Percentiles rank a stretch among this genome's conserved stretches.
Evolutionary conservation across 1,140 invertebrate genomes (phyloP).

Genomic region (Drosophila watanabei): DNA sequence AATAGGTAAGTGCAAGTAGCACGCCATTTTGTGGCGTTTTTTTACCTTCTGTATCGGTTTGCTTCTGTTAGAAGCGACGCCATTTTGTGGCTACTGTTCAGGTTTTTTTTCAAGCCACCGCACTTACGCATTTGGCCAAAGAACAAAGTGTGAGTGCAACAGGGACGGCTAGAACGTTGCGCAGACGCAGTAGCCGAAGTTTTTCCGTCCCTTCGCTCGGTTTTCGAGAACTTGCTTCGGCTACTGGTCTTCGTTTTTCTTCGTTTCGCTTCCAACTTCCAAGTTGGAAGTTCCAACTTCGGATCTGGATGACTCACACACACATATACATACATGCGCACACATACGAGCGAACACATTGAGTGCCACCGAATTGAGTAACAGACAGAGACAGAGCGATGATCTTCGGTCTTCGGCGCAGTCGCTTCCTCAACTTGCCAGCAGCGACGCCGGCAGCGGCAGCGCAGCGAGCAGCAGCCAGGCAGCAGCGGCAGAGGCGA

Average conservation of each 20-base stretch:
- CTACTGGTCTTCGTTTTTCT: slow-evolving; percentile 74
- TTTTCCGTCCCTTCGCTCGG: slow-evolving; percentile 25
- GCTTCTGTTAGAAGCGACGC: slow-evolving; percentile 56
- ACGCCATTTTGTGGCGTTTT: slow-evolving; percentile 64
- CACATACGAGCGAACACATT: slow-evolving; percentile 22
- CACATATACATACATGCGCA: slow-evolving; percentile 40
- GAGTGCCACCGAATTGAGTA: slow-evolving; percentile 49
- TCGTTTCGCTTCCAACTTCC: slow-evolving; percentile 46
- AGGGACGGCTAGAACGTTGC: slow-evolving; percentile 57
- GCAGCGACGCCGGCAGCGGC: slow-evolving; percentile 62
- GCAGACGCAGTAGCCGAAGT: slow-evolving; percentile 77
- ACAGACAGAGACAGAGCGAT: slow-evolving; percentile 55
- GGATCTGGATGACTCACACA: slow-evolving; percentile 74
- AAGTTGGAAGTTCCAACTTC: slow-evolving; percentile 26
- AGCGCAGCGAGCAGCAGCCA: slow-evolving; percentile 43
- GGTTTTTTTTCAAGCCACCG: slow-evolving; percentile 27
- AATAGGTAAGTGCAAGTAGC: slow-evolving; percentile 46
- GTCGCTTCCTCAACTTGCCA: slow-evolving; percentile 76
- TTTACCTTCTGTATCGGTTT: background rate
- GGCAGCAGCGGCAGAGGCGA: slow-evolving; percentile 65
- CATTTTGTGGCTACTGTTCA: slow-evolving; percentile 75
- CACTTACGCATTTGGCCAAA: slow-evolving; percentile 53
- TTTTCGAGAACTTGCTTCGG: slow-evolving; percentile 78
- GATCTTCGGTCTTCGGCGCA: slow-evolving; percentile 49
- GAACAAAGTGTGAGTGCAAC: slow-evolving; percentile 20